phyloP scores from a whole-genome alignment of 37 sponge, comb jelly and placozoan species.

The Chondrilla cf. caribensis region DNA sequence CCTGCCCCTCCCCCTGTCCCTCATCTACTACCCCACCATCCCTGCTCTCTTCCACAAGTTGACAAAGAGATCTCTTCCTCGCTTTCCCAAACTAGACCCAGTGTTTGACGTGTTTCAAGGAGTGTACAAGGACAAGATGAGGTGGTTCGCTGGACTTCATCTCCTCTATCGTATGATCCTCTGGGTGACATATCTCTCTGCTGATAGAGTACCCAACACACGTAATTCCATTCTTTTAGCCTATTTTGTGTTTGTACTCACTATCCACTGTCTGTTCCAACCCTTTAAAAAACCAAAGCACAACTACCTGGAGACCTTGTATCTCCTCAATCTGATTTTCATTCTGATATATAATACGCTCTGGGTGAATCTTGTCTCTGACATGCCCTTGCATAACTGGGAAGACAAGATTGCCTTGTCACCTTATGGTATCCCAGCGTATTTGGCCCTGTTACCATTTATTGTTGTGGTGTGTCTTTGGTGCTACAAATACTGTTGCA shows the following conservation, averaged over 20 bases:
- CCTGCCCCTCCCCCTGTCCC: not conserved
- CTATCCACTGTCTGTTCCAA: conserved; percentile 8
- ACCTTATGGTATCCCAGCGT: no score
- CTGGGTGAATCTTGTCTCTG: no score
- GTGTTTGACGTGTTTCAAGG: conserved; percentile 24
- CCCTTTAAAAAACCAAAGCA: not conserved
- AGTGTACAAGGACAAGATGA: conserved; percentile 3
- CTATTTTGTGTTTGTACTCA: not conserved
- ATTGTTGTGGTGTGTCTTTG: no score
- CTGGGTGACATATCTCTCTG: not conserved
- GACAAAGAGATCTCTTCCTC: not conserved
- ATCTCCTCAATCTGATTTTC: not conserved
- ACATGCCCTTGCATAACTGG: no score
- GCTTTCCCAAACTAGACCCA: conserved; percentile 5
- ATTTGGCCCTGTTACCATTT: no score
- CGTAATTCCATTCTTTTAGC: not conserved
- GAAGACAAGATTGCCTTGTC: no score
- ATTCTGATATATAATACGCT: not conserved
- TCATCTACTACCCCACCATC: conserved; percentile 11
- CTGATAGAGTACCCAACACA: not conserved
- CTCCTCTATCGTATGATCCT: conserved; percentile 6
- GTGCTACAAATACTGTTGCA: no score
- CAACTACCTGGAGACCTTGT: conserved; percentile 13
- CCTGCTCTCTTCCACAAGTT: not conserved
- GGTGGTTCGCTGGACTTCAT: not conserved